Evolutionary conservation across 2,888 invertebrate genomes (phyloP).

Genomic region (Rhagonycha fulva): DNA sequence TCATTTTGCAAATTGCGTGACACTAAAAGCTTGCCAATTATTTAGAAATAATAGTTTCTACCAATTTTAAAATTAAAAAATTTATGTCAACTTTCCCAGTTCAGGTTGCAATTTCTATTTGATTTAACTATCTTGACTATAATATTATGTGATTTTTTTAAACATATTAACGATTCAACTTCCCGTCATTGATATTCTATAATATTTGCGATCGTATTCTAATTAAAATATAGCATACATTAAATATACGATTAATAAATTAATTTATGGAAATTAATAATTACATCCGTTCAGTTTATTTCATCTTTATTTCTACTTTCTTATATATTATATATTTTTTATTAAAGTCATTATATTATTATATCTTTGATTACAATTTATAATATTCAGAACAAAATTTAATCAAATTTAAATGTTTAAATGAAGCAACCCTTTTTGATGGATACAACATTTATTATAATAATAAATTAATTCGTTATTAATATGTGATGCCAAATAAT

Average conservation of each 20-base stretch:
- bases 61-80: background rate
- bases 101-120: constrained; percentile 25
- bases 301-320: background rate
- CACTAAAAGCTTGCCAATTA: background rate
- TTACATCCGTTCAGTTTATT: background rate
- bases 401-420: too few relatives aligned
- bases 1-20: background rate
- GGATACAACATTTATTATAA: too few relatives aligned
- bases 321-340: background rate
- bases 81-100: constrained; percentile 30
- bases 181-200: constrained; percentile 14
- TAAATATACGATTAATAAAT: background rate
- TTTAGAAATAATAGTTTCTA: background rate
- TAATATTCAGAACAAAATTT: too few relatives aligned
- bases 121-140: constrained; percentile 17
- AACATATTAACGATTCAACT: constrained; percentile 14
- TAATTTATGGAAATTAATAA: constrained; percentile 4
- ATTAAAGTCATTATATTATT: too few relatives aligned
- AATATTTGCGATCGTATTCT: background rate
- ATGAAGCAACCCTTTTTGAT: too few relatives aligned
- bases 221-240: background rate
- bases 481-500: background rate
- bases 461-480: too few relatives aligned
- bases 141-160: constrained; percentile 14
- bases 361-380: too few relatives aligned